Base-by-base conservation (phyloP, 2,797 vertebrate species). In the Coranthus polyacanthus region DNA sequence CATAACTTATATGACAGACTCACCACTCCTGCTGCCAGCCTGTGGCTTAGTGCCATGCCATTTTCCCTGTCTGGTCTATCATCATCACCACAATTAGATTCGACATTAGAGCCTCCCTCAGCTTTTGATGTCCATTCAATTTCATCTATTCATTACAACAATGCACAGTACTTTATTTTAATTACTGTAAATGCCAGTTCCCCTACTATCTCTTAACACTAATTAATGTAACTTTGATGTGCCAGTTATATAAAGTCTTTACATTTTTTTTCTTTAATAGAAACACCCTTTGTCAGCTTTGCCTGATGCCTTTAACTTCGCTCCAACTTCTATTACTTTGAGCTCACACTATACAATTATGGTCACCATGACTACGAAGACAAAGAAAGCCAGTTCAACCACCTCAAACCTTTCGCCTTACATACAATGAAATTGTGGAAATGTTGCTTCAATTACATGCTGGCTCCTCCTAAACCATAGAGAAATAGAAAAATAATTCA, bases 1-100 rank as follows among this genome's bases (percentile, higher is more conserved):
- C 85, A 79, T 74, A 64, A 70, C 60, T 81, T 83, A 77, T 81
- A 75, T 71, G 63, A 72, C 55, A 72, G 69, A 71, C 61, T 87
- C 81, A 66, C 72, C 68, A 80, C 72, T 82, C 51, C 56, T 34
- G 49, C 83, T 67, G 63, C 70, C 80, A 82, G 73, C 51, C 65
- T 46, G 49, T 74, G 67, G 84, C 63, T 78, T 17, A 36, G 61
- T 63, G 67, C 80, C 55, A 61, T 72, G 51, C 55, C 36, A 68
- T 75, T 87, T 81, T 43, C 68, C 39, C 54, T 1, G 6, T 68
- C 67, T 36, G 56, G 70, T 75, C 69, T 45, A 47, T 72, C 68
- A 72, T 77, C 58, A 61, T 75, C 46, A 41, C 56, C 43, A 47
- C 64, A 59, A 60, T 60, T 56, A 59, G n/a, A 63, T 61, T 54